Evolutionary conservation across 2,888 invertebrate genomes (phyloP).

Genomic region (Ormyrus nitidulus): DNA sequence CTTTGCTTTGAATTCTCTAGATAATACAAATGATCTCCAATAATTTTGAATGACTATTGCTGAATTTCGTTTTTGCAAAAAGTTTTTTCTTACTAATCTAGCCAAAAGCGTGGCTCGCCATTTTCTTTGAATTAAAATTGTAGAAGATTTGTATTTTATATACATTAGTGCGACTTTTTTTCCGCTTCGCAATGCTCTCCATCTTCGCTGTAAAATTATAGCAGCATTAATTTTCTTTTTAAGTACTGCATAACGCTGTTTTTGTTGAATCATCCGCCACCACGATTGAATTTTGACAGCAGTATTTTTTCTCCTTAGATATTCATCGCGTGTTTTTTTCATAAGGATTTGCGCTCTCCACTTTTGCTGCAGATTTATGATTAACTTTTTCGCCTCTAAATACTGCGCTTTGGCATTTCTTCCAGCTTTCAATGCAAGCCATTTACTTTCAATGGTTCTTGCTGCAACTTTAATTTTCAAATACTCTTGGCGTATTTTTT

Average conservation of each 20-base stretch:
- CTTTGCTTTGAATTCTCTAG: slow-evolving; percentile 48
- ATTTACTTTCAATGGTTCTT: slow-evolving; percentile 67
- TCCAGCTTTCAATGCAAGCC: slow-evolving; percentile 64
- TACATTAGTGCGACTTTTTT: slow-evolving; percentile 48
- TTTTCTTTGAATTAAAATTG: slow-evolving; percentile 74
- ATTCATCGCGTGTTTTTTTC: slow-evolving; percentile 65
- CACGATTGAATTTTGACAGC: slow-evolving; percentile 69
- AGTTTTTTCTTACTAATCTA: slow-evolving; percentile 55
- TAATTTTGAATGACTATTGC: slow-evolving; percentile 73
- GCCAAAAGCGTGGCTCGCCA: slow-evolving; percentile 71
- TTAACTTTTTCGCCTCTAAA: slow-evolving; percentile 55
- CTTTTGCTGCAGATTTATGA: slow-evolving; percentile 64
- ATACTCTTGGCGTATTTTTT: slow-evolving; percentile 53
- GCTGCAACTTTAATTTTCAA: slow-evolving; percentile 51
- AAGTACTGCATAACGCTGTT: slow-evolving; percentile 46
- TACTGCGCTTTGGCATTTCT: slow-evolving; percentile 66
- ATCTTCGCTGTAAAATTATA: slow-evolving; percentile 65
- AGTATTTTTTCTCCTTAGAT: slow-evolving; percentile 62
- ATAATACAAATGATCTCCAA: slow-evolving; percentile 65
- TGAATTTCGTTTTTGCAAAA: slow-evolving; percentile 62
- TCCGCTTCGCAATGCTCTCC: slow-evolving; percentile 64
- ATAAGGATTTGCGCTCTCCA: slow-evolving; percentile 65
- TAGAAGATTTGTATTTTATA: slow-evolving; percentile 60
- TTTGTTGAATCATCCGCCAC: slow-evolving; percentile 59
- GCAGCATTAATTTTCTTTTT: slow-evolving; percentile 54